Base-by-base conservation (phyloP, 2,113 vertebrate species). In the Corydoras sp. region DNA sequence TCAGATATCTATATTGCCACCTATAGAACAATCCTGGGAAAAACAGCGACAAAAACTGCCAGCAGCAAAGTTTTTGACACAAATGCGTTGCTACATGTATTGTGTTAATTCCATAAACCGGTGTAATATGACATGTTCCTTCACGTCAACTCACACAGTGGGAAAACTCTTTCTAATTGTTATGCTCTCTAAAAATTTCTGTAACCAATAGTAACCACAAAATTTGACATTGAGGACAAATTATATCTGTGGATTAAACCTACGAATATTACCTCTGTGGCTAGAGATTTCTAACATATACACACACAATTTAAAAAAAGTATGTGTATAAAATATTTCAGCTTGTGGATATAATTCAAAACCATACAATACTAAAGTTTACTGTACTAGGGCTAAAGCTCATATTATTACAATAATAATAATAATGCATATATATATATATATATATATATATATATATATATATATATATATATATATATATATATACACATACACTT, bases 1-100 rank as follows among this genome's bases (percentile, higher is more conserved):
- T 67, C 67, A 35, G 62, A 80, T 72, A 73, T 67, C 86, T 85
- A 61, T 83, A 82, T 81, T 87, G 89, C 88, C 88, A 87, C 83
- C 89, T 90, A 88, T 85, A 73, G 88, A 88, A 85, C 83, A 79
- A 83, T 58, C 51, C 8, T 3, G 71, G 85, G 68, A 65, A 56
- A 89, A 84, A 75, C 68, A 11, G 29, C 59, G 3, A 24, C n/a
- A 9, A 77, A 30, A 30, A 43, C n/a, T 18, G 29, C 58, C 31
- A 9, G 5, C 30, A 64, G 29, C 51, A 30, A 56, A 10, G 15
- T 54, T 68, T 43, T 18, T 55, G 51, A n/a, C 9, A 54, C 29
- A 55, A 7, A 3, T 31, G 68, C 65, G 55, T 11, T 50, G 48
- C n/a, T 31, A 50, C 48, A 54, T 70, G 49, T n/a, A 43, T 5